phyloP scores from a whole-genome alignment of 2,113 vertebrate genomes.

The Thermophis baileyi region DNA sequence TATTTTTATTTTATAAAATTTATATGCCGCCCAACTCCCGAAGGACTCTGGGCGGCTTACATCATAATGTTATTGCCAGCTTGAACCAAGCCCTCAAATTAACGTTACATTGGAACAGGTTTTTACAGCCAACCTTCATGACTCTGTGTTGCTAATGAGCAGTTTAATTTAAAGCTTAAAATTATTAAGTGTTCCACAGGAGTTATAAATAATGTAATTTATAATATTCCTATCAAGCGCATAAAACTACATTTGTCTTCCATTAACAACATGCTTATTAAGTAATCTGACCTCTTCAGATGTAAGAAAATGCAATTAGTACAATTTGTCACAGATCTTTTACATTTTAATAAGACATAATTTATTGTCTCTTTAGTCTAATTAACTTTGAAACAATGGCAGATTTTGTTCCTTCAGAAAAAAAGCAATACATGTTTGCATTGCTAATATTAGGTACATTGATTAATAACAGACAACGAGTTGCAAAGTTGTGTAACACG shows the following conservation, averaged over 20 bases:
- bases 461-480: conserved; percentile 15
- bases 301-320: conserved; percentile 71
- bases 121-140: conserved; percentile 63
- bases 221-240: conserved; percentile 70
- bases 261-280: conserved; percentile 68
- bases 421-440: conserved; percentile 65
- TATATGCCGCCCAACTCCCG: too few relatives aligned
- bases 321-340: conserved; percentile 77
- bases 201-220: conserved; percentile 76
- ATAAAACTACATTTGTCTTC: conserved; percentile 74
- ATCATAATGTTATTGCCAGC: conserved; percentile 40
- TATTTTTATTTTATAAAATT: too few relatives aligned
- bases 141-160: conserved; percentile 65
- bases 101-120: conserved; percentile 58
- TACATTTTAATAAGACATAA: conserved; percentile 75
- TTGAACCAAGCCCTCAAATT: conserved; percentile 59
- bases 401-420: conserved; percentile 63
- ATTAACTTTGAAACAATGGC: conserved; percentile 74
- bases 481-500: background rate
- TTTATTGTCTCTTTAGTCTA: conserved; percentile 78
- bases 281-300: conserved; percentile 74
- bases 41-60: too few relatives aligned
- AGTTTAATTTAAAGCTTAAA: conserved; percentile 72
- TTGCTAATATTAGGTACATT: conserved; percentile 66
- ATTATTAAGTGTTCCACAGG: conserved; percentile 68